Evolutionary conservation across 2,113 vertebrate genomes (phyloP), one percentile per base, ranked within the genome.

Genomic region (Cettia cetti): DNA sequence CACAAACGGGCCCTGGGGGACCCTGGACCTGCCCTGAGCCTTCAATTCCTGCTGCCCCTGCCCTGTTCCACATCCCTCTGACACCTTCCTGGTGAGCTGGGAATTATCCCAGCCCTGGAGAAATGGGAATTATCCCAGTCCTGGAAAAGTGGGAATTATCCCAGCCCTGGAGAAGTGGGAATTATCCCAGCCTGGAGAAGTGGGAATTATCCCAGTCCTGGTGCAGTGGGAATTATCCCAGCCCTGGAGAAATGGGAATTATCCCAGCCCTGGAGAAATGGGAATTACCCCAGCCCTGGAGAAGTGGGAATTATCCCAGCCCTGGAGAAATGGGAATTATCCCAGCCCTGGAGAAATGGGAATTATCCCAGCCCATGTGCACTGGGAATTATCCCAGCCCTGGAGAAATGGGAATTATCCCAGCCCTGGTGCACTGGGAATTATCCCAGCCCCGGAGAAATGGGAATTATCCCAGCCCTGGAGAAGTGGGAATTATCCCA

Each of bases 21-120:
- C 15, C 33, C n/a, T 2, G 60, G 50, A 49, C 22, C 45, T 57
- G 40, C 22, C 1, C 37, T 3, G 56, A 28, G 78, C 26, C 3
- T 12, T 2, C 1, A 2, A 0, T 4, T 27, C 39, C 11, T 11
- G 42, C 75, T n/a, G 39, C 15, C 39, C 21, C 40, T 7, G 70
- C 13, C 2, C 59, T 17, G 45, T 17, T 39, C 52, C 69, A 9
- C 3, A 3, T 23, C 85, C 81, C 69, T 35, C 11, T 11, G 68
- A 3, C 37, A 28, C 24, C 74, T 15, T 37, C 16, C 42, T 15
- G 30, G 0, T 3, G 9, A 39, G 10, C 65, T 9, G n/a, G 66
- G 39, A 63, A 42, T 42, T 10, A 9, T 13, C 16, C 30, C 37
- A 33, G 9, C 14, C 13, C 2, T 15, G 30, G 0, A 2, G 9